phyloP scores from a whole-genome alignment of 2,797 vertebrate species.

The Pitangus sulphuratus region DNA sequence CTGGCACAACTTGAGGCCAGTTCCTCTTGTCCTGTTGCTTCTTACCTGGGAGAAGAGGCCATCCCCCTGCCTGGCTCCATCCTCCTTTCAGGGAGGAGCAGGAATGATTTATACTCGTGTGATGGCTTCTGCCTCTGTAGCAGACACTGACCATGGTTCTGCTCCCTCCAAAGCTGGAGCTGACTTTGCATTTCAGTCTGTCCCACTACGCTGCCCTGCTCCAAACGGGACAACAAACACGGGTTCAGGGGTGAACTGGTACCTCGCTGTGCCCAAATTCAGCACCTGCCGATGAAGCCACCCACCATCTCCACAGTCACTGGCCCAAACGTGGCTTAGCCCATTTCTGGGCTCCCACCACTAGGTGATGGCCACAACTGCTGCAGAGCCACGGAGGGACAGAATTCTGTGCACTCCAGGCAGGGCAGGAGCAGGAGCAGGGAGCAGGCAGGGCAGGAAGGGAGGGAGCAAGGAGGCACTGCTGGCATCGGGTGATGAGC shows the following conservation, averaged over 20 bases:
- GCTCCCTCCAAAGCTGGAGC: accelerated
- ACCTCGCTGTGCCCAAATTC: not conserved
- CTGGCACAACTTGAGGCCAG: not conserved
- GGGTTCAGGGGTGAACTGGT: accelerated
- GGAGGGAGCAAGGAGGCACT: not conserved
- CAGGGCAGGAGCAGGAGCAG: not conserved
- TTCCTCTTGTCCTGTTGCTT: too few species aligned
- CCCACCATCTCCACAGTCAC: accelerated
- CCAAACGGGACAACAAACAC: accelerated
- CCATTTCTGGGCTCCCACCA: accelerated
- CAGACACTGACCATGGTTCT: not conserved
- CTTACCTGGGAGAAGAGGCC: too few species aligned
- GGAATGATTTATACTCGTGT: accelerated
- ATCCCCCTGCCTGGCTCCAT: not conserved
- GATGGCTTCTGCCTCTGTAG: not conserved
- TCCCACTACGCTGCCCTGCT: not conserved
- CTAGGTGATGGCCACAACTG: accelerated
- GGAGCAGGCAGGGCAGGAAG: not conserved
- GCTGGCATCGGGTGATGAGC: accelerated
- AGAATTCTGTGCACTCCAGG: accelerated
- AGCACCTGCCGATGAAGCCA: not conserved
- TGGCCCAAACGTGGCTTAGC: not conserved
- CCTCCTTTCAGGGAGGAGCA: not conserved
- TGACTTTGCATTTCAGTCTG: not conserved
- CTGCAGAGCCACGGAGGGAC: not conserved